A percentile compares a stretch with the other conserved stretches of the same genome.
Conservation (phyloP, 2,888 invertebrate species). For the Thecophora atra region DNA sequence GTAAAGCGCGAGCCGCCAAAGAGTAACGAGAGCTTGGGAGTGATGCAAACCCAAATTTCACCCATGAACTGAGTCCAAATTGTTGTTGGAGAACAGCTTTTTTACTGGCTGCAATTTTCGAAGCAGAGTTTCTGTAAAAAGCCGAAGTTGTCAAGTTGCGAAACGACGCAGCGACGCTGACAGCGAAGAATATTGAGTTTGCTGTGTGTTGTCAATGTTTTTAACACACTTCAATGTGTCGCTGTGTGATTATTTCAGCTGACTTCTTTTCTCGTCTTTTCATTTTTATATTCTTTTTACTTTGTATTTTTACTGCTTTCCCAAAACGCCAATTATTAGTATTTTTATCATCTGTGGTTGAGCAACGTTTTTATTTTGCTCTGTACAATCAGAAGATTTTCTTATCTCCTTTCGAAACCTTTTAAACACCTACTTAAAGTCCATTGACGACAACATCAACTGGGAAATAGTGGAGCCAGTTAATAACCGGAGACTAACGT, state of each 20-base stretch:
- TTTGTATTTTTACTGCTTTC: neutral
- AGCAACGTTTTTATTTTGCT: slow-evolving; percentile 13
- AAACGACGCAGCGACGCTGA: slow-evolving; percentile 14
- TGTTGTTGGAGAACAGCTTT: too few relatives aligned
- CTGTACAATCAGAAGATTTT: too few relatives aligned
- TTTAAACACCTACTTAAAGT: too few relatives aligned
- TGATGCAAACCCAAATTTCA: slow-evolving; percentile 50
- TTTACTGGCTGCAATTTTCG: too few relatives aligned
- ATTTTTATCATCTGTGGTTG: slow-evolving; percentile 14
- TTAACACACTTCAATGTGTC: slow-evolving; percentile 10
- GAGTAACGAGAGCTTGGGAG: neutral
- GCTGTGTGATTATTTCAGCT: neutral
- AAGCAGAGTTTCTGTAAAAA: neutral
- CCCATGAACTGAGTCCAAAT: slow-evolving; percentile 32
- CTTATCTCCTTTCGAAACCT: too few relatives aligned
- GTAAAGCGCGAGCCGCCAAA: neutral
- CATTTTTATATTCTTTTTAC: neutral
- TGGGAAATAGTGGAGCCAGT: too few relatives aligned
- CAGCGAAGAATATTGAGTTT: neutral
- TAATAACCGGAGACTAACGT: too few relatives aligned
- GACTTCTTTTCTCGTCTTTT: slow-evolving; percentile 8
- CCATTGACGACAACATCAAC: neutral
- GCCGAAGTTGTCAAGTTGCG: neutral
- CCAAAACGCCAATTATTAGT: neutral
- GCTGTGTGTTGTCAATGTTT: neutral